Evolutionary conservation across 1,140 invertebrate genomes (phyloP).

Genomic region (Atta colombica): DNA sequence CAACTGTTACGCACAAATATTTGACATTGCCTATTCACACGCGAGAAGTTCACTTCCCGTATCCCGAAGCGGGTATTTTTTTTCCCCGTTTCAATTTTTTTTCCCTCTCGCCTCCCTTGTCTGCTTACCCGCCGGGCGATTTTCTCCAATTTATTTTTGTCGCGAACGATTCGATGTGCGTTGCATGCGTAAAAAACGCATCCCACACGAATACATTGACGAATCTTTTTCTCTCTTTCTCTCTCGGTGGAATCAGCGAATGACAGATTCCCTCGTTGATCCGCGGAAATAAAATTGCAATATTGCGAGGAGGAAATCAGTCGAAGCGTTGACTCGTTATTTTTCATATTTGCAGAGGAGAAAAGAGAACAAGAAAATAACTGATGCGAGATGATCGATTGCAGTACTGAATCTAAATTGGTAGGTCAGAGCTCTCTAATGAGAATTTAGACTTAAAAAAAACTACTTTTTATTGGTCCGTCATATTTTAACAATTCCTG

Average conservation of each 20-base stretch:
- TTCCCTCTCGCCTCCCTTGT: neutral
- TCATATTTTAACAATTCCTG: too few relatives aligned
- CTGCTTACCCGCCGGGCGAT: constrained; percentile 12
- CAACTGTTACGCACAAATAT: constrained; percentile 65
- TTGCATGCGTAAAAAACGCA: neutral
- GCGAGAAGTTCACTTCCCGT: neutral
- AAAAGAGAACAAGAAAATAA: neutral
- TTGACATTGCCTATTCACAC: constrained; percentile 48
- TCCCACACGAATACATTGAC: constrained; percentile 14
- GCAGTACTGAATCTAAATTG: neutral
- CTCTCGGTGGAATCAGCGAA: neutral
- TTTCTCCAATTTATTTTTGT: constrained; percentile 65
- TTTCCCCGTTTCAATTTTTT: neutral
- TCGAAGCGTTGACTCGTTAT: constrained; percentile 30
- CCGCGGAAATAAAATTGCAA: constrained; percentile 43
- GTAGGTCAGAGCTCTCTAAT: neutral
- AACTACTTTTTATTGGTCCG: too few relatives aligned
- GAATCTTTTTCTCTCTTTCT: constrained; percentile 9
- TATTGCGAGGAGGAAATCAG: constrained; percentile 20
- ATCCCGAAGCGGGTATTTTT: constrained; percentile 6
- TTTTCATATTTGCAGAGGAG: constrained; percentile 11
- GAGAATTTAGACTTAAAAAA: too few relatives aligned
- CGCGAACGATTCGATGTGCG: constrained; percentile 4
- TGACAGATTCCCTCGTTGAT: neutral
- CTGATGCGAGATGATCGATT: neutral